phyloP scores from a whole-genome alignment of 2,113 vertebrate species.

The Siniperca knerii region DNA sequence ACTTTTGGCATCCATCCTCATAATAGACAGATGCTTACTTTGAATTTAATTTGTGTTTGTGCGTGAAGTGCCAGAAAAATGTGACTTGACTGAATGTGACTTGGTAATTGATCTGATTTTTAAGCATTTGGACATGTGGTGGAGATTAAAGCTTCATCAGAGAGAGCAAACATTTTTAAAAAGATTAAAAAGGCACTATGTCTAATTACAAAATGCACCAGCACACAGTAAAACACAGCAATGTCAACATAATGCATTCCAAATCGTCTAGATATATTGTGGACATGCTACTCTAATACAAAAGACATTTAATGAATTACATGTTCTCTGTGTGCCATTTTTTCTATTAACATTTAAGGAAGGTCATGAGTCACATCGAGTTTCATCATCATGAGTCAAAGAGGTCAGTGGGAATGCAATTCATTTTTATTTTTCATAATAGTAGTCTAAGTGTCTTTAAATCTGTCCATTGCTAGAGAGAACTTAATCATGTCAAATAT shows the following conservation, averaged over 20 bases:
- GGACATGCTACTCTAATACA: conserved; percentile 22
- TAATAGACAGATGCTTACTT: conserved; percentile 60
- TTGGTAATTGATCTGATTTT: conserved; percentile 82
- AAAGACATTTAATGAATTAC: conserved; percentile 45
- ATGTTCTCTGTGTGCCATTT: conserved; percentile 13
- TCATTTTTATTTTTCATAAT: neutral
- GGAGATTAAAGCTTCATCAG: conserved; percentile 78
- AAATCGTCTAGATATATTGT: conserved; percentile 24
- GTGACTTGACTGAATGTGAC: conserved; percentile 68
- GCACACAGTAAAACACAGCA: conserved; percentile 46
- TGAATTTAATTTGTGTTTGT: conserved; percentile 63
- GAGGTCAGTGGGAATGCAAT: conserved; percentile 11
- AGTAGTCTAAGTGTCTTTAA: neutral
- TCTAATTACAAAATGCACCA: conserved; percentile 79
- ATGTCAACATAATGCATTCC: conserved; percentile 37
- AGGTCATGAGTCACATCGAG: conserved; percentile 3
- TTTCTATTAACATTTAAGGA: conserved; percentile 12
- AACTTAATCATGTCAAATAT: neutral
- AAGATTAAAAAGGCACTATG: conserved; percentile 83
- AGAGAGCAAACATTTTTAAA: conserved; percentile 68
- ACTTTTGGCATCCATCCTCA: conserved; percentile 30
- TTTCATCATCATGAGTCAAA: conserved; percentile 15
- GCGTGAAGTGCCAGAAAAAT: conserved; percentile 51
- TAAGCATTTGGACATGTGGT: conserved; percentile 79
- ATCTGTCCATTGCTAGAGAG: neutral